A percentile compares a stretch with the other conserved stretches of the same genome.
phyloP scores from a whole-genome alignment of 1,140 invertebrate genomes.

The Drosophila guanche region DNA sequence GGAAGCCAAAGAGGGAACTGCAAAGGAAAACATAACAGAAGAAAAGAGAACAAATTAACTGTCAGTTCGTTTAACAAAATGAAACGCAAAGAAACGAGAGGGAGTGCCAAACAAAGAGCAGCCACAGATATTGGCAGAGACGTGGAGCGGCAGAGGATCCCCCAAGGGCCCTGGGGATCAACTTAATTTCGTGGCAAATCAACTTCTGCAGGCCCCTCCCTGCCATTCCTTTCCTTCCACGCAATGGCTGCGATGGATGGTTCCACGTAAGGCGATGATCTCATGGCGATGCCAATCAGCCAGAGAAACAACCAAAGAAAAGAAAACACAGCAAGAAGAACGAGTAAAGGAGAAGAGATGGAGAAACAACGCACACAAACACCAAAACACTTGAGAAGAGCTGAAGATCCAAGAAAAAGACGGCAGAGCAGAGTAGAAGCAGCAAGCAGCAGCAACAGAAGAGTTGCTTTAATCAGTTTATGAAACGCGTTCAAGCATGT shows the following conservation, averaged over 20 bases:
- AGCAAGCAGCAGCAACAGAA: constrained; percentile 38
- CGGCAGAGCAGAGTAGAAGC: background rate
- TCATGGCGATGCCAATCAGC: constrained; percentile 54
- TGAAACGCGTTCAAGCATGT: constrained; percentile 79
- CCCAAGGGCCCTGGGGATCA: constrained; percentile 54
- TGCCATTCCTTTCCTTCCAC: constrained; percentile 38
- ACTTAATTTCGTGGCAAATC: constrained; percentile 82
- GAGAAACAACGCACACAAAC: constrained; percentile 49
- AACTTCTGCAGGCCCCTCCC: constrained; percentile 53
- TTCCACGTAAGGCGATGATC: constrained; percentile 78
- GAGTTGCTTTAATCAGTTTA: constrained; percentile 81
- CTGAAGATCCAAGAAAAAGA: constrained; percentile 1
- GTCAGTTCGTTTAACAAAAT: constrained; percentile 62
- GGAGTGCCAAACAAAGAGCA: constrained; percentile 15
- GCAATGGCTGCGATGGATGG: constrained; percentile 50
- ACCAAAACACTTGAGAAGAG: constrained; percentile 43
- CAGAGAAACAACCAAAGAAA: constrained; percentile 34
- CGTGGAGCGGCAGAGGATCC: constrained; percentile 1
- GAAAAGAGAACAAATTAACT: constrained; percentile 71
- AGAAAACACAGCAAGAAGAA: constrained; percentile 47
- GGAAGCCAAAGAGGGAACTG: constrained; percentile 82
- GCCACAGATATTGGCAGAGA: background rate
- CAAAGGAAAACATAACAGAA: constrained; percentile 2
- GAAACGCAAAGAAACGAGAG: background rate
- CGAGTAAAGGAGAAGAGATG: constrained; percentile 27